Evolutionary conservation across 2,888 invertebrate species (phyloP).

Genomic region (Ommatoiulus sabulosus): DNA sequence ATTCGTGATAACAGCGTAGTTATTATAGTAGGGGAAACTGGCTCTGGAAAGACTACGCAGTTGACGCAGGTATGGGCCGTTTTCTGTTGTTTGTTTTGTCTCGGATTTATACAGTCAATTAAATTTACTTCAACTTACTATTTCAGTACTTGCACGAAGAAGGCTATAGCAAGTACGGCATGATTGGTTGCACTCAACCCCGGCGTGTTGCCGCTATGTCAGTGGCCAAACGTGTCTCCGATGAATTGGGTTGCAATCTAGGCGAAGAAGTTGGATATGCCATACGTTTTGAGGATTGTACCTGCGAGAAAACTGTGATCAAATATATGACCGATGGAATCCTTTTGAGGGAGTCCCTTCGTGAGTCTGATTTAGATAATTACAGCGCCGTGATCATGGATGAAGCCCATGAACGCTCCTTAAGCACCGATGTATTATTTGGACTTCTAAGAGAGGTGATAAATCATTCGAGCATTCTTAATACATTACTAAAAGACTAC

Average conservation of each 20-base stretch:
- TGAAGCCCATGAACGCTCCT: constrained; percentile 98
- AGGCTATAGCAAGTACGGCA: constrained; percentile 86
- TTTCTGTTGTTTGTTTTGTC: not conserved
- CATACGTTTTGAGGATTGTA: constrained; percentile 99
- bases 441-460: constrained; percentile 91
- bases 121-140: constrained; percentile 70
- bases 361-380: constrained; percentile 96
- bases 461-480: not conserved
- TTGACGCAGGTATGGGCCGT: constrained; percentile 79
- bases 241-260: constrained; percentile 92
- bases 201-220: constrained; percentile 98
- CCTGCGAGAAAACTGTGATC: constrained; percentile 90
- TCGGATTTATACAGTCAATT: constrained; percentile 71
- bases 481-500: not conserved
- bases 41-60: constrained; percentile 98
- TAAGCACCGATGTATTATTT: constrained; percentile 98
- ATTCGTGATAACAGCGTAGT: constrained; percentile 75
- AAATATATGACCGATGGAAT: constrained; percentile 99
- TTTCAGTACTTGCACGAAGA: constrained; percentile 75
- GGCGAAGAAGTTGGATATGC: constrained; percentile 97
- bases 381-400: constrained; percentile 99
- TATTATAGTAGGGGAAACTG: constrained; percentile 87
- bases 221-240: constrained; percentile 98
- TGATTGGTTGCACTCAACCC: constrained; percentile 99
- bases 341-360: constrained; percentile 90